Evolutionary conservation across 2,888 invertebrate genomes (phyloP).

Genomic region (Monochamus alternatus): DNA sequence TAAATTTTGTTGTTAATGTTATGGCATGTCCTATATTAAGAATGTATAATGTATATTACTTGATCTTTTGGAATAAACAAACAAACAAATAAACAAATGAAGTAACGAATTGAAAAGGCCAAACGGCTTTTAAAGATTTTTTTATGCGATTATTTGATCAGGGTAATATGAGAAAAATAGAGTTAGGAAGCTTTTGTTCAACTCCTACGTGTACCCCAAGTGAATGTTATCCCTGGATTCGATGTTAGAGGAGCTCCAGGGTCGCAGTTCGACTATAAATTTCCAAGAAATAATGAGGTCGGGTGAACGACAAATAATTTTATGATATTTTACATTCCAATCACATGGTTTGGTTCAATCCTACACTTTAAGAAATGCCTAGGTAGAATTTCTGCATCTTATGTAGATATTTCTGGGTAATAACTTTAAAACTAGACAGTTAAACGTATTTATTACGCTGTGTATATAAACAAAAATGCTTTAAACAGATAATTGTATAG

Average conservation of each 20-base stretch:
- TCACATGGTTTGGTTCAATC: neutral
- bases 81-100: neutral
- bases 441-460: no score
- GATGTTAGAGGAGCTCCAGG: neutral
- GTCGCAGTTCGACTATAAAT: no score
- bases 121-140: neutral
- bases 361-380: no score
- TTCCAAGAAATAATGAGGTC: neutral
- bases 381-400: no score
- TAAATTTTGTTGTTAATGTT: no score
- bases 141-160: slow-evolving; percentile 11
- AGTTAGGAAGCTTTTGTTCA: slow-evolving; percentile 1
- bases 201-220: neutral
- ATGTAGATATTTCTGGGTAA: no score
- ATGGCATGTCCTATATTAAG: no score
- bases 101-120: neutral
- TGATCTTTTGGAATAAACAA: no score
- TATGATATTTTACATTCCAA: neutral
- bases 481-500: no score
- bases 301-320: neutral
- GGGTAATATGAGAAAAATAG: slow-evolving; percentile 4
- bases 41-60: no score
- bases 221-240: neutral
- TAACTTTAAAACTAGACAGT: no score
- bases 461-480: no score